Evolutionary conservation across 2,888 invertebrate species (phyloP).

Genomic region (Stenotaenia linearis): DNA sequence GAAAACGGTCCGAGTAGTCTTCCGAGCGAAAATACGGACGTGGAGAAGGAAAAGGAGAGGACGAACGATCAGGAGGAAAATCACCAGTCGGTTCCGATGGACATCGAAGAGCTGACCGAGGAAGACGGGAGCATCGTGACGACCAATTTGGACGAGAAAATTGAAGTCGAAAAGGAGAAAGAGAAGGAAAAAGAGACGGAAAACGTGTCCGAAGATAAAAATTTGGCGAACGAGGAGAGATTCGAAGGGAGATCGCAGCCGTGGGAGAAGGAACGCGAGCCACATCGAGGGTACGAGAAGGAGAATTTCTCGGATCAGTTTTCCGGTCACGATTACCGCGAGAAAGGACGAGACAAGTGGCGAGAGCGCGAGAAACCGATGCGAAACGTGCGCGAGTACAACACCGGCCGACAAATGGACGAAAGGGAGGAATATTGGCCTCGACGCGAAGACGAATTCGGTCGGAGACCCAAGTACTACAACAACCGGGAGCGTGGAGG

Average conservation of each 20-base stretch:
- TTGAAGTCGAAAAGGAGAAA: neutral
- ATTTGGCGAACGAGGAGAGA: no score
- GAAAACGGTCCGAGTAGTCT: neutral
- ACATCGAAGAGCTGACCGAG: neutral
- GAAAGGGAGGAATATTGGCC: neutral
- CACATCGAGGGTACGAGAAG: neutral
- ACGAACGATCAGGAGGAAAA: neutral
- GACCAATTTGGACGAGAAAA: neutral
- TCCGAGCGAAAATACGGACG: no score
- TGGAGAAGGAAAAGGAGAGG: neutral
- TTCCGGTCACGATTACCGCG: no score
- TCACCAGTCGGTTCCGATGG: neutral
- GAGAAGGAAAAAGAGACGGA: neutral
- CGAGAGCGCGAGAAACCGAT: neutral
- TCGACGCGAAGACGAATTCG: neutral
- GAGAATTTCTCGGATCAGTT: no score
- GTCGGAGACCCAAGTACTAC: neutral
- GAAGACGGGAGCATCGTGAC: neutral
- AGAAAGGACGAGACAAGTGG: neutral
- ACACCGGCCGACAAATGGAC: neutral
- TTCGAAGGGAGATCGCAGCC: neutral
- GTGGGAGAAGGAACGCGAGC: neutral
- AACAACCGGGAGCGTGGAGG: neutral
- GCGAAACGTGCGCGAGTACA: neutral
- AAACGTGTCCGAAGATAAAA: neutral